phyloP scores from a whole-genome alignment of 1,140 invertebrate genomes.

The Helicorthomorpha holstii region DNA sequence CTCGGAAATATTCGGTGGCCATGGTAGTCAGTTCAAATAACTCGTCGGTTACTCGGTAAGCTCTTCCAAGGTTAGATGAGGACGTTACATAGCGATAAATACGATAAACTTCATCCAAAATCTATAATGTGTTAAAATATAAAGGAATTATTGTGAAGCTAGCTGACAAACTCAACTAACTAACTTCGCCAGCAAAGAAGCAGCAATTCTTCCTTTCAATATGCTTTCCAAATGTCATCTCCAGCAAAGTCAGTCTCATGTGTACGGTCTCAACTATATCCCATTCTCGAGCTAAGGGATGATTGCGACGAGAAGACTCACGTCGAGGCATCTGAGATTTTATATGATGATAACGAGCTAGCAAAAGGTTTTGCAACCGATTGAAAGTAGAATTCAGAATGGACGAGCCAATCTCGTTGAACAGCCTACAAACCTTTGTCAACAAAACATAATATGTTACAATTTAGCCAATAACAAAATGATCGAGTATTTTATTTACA shows the following conservation, averaged over 20 bases:
- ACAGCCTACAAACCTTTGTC: conserved; percentile 51
- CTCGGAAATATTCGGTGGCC: conserved; percentile 86
- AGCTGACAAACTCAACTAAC: conserved; percentile 7
- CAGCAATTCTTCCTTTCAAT: conserved; percentile 76
- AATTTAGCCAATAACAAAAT: neutral
- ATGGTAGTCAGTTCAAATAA: conserved; percentile 80
- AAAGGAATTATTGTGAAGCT: neutral
- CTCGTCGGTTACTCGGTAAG: conserved; percentile 76
- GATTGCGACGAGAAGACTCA: conserved; percentile 63
- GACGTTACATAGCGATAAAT: conserved; percentile 65
- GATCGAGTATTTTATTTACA: neutral
- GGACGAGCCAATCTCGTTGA: conserved; percentile 55
- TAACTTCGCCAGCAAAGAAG: conserved; percentile 75
- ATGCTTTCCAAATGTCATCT: conserved; percentile 81
- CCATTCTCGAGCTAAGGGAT: conserved; percentile 64
- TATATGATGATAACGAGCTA: conserved; percentile 59
- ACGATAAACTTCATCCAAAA: conserved; percentile 53
- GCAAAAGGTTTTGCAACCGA: conserved; percentile 55
- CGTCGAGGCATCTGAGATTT: conserved; percentile 67
- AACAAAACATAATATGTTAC: conserved; percentile 1
- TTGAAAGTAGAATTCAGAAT: conserved; percentile 66
- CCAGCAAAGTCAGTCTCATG: conserved; percentile 64
- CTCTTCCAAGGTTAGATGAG: conserved; percentile 51
- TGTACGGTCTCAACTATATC: conserved; percentile 78
- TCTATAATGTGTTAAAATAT: conserved; percentile 22